phyloP scores from a whole-genome alignment of 2,888 invertebrate genomes.

The Macaria notata region DNA sequence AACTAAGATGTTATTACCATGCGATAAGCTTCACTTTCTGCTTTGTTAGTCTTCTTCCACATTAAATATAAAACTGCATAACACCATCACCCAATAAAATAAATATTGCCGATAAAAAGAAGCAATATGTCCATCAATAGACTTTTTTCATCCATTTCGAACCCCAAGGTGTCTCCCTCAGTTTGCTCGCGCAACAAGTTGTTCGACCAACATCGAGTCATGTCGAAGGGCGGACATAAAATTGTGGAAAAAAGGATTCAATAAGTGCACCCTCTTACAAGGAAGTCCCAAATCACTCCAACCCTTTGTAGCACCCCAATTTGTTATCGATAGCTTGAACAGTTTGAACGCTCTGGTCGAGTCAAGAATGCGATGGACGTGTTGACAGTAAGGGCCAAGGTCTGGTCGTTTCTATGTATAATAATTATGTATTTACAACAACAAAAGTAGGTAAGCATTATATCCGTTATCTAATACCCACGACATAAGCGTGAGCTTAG shows the following conservation, averaged over 20 bases:
- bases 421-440: no score
- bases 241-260: constrained; percentile 36
- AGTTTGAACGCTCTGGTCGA: constrained; percentile 49
- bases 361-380: constrained; percentile 44
- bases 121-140: no score
- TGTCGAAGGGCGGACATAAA: constrained; percentile 34
- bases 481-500: no score
- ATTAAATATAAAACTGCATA: no score
- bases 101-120: no score
- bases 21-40: no score
- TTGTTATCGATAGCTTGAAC: constrained; percentile 76
- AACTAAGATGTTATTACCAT: no score
- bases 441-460: no score
- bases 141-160: background rate
- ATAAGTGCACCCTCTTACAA: constrained; percentile 50
- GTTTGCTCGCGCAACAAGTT: constrained; percentile 35
- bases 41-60: no score
- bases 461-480: no score
- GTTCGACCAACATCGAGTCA: constrained; percentile 37
- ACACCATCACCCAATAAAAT: no score
- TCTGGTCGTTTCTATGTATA: no score
- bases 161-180: constrained; percentile 26
- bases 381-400: constrained; percentile 7
- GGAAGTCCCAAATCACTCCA: constrained; percentile 56
- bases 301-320: constrained; percentile 72